Evolutionary conservation across 2,113 vertebrate species (phyloP).

Genomic region (Numida meleagris): DNA sequence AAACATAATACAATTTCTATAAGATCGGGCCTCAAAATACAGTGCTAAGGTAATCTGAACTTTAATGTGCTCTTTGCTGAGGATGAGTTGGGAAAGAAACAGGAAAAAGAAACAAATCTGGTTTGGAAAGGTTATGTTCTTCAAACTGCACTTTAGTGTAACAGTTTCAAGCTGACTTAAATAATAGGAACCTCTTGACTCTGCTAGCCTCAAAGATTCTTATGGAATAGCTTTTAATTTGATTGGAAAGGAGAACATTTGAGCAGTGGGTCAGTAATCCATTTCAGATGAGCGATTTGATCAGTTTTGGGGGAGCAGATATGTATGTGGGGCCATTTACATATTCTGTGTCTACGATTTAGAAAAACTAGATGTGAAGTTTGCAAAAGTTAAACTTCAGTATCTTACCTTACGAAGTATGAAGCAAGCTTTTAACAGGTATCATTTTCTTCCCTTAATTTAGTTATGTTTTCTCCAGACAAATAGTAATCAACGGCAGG

Average conservation of each 20-base stretch:
- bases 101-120: not conserved
- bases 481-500: not conserved
- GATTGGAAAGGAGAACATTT: not conserved
- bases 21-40: not conserved
- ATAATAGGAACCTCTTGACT: not conserved
- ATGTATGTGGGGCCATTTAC: accelerated
- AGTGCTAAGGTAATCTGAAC: not conserved
- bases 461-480: not conserved
- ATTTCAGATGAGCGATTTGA: not conserved
- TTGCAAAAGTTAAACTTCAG: not conserved
- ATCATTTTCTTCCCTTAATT: not conserved
- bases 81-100: not conserved
- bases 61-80: not conserved
- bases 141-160: not conserved
- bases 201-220: not conserved
- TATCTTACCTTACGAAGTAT: not conserved
- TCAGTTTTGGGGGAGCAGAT: not conserved
- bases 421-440: not conserved
- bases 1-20: not conserved
- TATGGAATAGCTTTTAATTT: not conserved
- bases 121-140: not conserved
- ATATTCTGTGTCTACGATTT: not conserved
- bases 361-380: not conserved
- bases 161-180: not conserved
- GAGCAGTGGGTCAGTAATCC: not conserved